phyloP scores from a whole-genome alignment of 2,888 invertebrate species.

The Pachliopta kotzebuea region DNA sequence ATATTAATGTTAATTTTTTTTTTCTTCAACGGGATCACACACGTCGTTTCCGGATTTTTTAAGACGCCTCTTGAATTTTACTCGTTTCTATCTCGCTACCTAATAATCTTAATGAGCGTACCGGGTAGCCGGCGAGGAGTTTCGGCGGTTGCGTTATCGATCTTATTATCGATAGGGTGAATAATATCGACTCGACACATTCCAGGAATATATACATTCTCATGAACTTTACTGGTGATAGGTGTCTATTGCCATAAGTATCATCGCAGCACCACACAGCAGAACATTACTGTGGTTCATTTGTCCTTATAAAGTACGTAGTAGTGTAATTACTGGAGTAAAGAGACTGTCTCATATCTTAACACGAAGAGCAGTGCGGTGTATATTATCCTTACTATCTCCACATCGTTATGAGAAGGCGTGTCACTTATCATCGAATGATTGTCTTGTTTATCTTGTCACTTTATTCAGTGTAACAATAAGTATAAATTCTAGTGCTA shows the following conservation, averaged over 20 bases:
- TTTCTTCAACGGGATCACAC: constrained; percentile 50
- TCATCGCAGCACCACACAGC: not conserved
- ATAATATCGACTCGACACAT: constrained; percentile 20
- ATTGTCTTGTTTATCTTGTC: too few species aligned
- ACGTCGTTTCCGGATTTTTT: constrained; percentile 63
- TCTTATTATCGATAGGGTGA: constrained; percentile 23
- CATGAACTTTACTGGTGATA: not conserved
- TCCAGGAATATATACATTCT: constrained; percentile 15
- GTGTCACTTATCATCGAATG: too few species aligned
- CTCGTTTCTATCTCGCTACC: constrained; percentile 34
- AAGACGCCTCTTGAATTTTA: constrained; percentile 33
- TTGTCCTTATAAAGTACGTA: too few species aligned
- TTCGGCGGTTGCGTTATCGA: constrained; percentile 17
- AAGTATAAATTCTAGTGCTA: too few species aligned
- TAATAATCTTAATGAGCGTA: constrained; percentile 30
- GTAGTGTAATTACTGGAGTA: too few species aligned
- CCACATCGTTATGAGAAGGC: too few species aligned
- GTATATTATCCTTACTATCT: too few species aligned
- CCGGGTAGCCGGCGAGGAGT: constrained; percentile 10
- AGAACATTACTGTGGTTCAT: too few species aligned
- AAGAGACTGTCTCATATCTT: too few species aligned
- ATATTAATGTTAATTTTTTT: constrained; percentile 30
- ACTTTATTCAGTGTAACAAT: too few species aligned
- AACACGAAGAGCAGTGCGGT: too few species aligned
- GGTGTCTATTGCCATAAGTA: not conserved